Evolutionary conservation across 53 echinoderm and acorn worm genomes (phyloP).

Genomic region (Echinarachnius parma): DNA sequence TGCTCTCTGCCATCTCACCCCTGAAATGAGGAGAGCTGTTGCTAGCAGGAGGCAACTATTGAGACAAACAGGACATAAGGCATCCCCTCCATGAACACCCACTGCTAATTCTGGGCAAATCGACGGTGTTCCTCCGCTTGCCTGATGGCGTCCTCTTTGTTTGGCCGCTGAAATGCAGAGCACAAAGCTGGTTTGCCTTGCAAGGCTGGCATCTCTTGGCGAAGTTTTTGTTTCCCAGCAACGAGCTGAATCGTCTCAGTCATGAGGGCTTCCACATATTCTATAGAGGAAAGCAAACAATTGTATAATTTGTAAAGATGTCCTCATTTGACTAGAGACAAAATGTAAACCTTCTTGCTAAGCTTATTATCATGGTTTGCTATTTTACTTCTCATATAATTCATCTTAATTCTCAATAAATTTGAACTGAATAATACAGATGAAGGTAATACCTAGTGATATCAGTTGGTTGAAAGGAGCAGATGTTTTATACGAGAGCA

Average conservation of each 20-base stretch:
- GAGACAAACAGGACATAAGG: too few relatives aligned
- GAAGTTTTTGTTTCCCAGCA: not conserved
- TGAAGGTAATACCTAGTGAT: not conserved
- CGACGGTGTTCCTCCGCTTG: not conserved
- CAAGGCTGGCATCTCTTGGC: not conserved
- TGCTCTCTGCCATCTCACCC: too few relatives aligned
- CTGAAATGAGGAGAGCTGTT: too few relatives aligned
- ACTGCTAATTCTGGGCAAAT: not conserved
- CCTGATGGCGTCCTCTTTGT: not conserved
- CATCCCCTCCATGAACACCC: too few relatives aligned
- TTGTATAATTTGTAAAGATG: too few relatives aligned
- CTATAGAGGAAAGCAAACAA: not conserved
- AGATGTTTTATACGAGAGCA: too few relatives aligned
- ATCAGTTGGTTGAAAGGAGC: not conserved
- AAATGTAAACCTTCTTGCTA: not conserved
- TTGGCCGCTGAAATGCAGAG: not conserved
- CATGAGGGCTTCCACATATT: slow-evolving; percentile 6
- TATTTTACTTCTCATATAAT: not conserved
- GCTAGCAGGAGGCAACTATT: too few relatives aligned
- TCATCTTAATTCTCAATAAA: not conserved
- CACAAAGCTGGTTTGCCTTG: not conserved
- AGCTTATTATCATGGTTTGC: not conserved
- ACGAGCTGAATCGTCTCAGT: not conserved
- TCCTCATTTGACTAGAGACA: too few relatives aligned
- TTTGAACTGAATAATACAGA: not conserved